Conservation (phyloP, 2,888 invertebrate species). For the Acanthosoma haemorrhoidale region DNA sequence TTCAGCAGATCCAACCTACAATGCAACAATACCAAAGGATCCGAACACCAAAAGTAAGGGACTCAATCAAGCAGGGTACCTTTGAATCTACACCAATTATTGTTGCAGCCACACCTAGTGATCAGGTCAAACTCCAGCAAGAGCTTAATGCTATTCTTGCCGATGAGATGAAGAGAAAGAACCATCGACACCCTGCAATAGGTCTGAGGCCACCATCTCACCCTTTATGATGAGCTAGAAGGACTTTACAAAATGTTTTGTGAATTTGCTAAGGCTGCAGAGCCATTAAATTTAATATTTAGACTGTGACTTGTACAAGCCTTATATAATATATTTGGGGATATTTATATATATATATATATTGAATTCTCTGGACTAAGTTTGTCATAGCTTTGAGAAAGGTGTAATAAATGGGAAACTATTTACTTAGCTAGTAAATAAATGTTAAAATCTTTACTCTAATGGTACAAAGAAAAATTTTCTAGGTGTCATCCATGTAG, state of each 20-base stretch:
- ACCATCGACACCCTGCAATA: conserved; percentile 30
- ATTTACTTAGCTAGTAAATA: no score
- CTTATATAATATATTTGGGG: no score
- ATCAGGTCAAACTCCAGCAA: conserved; percentile 27
- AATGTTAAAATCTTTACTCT: no score
- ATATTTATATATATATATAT: no score
- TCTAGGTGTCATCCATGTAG: no score
- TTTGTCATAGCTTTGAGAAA: no score
- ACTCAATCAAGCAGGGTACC: conserved; percentile 29
- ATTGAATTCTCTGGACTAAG: no score
- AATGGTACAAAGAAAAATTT: no score
- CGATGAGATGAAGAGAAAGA: conserved; percentile 36
- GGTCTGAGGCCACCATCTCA: conserved; percentile 32
- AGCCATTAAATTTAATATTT: not conserved
- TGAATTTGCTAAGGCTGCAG: not conserved
- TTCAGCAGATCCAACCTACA: not conserved
- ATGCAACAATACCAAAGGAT: not conserved
- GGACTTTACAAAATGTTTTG: not conserved
- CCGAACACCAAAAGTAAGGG: conserved; percentile 17
- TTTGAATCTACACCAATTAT: conserved; percentile 31
- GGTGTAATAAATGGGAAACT: no score
- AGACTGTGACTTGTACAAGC: no score
- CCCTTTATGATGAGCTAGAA: not conserved
- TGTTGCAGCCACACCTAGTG: conserved; percentile 23
- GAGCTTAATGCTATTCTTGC: conserved; percentile 36